Evolutionary conservation across 2,888 invertebrate genomes (phyloP).

Genomic region (Calameuta pallipes): DNA sequence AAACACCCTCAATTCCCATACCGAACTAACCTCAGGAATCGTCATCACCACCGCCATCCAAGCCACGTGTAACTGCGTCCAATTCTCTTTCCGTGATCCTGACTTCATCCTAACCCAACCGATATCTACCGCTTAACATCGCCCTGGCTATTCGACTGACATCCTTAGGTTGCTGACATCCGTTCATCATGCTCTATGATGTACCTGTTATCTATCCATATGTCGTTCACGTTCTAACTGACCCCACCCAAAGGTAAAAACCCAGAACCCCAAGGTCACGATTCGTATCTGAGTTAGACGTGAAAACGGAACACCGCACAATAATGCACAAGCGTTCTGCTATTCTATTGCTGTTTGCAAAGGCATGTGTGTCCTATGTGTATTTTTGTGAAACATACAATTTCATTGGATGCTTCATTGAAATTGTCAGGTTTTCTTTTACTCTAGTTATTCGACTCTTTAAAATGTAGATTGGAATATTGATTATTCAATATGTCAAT

Average conservation of each 20-base stretch:
- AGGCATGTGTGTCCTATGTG: not conserved
- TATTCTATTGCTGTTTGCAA: constrained; percentile 21
- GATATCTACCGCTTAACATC: constrained; percentile 40
- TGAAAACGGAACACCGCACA: constrained; percentile 27
- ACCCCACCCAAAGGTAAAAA: not conserved
- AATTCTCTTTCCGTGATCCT: constrained; percentile 57
- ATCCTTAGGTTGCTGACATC: not conserved
- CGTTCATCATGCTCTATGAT: not conserved
- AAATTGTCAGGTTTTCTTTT: not conserved
- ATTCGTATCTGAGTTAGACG: constrained; percentile 3
- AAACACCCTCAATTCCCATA: constrained; percentile 46
- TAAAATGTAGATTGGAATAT: too few relatives aligned
- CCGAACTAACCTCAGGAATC: constrained; percentile 54
- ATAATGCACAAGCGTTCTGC: constrained; percentile 28
- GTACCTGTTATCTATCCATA: not conserved
- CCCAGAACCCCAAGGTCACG: not conserved
- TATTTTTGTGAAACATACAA: constrained; percentile 26
- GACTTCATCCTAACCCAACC: constrained; percentile 65
- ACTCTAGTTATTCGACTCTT: not conserved
- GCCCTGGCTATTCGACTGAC: not conserved
- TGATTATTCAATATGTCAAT: not conserved
- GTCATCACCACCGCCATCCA: constrained; percentile 46
- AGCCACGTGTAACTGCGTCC: constrained; percentile 60
- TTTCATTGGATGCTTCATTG: constrained; percentile 9
- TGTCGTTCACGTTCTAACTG: not conserved